Evolutionary conservation across 2,888 invertebrate genomes (phyloP), one percentile per base, ranked within the genome.

Genomic region (Operophtera brumata): DNA sequence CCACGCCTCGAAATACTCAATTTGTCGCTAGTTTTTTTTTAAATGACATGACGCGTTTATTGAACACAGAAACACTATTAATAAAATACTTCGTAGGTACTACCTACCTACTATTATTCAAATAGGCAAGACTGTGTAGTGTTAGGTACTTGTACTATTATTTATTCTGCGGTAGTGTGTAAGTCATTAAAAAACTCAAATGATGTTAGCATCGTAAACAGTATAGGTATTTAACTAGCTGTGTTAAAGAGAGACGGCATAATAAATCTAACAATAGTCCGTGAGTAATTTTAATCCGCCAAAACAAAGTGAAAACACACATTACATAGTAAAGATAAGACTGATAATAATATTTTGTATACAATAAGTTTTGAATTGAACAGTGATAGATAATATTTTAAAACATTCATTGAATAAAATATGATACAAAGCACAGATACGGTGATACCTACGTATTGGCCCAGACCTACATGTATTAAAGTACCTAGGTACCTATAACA

Each of bases 1-100:
- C 80, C 85, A 83, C 84, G 86, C 84, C 85, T 85, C 80, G 74
- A 86, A 87, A 86, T 87, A 87, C 82, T 86, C 85, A 86, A 88
- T 87, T 88, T 83, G 82, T 85, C 84, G 81, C 75, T 79, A 75
- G 75, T 82, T 86, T 86, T 82, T 84, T 82, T 84, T 82, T 73
- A 65, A 56, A 47, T 53, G 52, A 61, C 48, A 69, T 59, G 59
- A 62, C 47, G 52, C 51, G 46, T 56, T 56, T 66, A 57, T 52
- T 61, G 58, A 63, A 64, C 56, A 39, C 53, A 48, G 52, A 57
- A 66, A 69, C 54, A 59, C 59, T 53, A 55, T 47, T 56, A 46
- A 35, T 45, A 46, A 50, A 36, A 54, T 53, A 50, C 40, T 46
- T 45, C 20, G 13, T 6, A 26, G 28, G 8, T 43, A 43, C 6